These are phyloP conservation scores for Parazoanthus atlanticus DNA, from an alignment of 92 coral and sea anemone genomes.

Conservation along the genomic window DNA sequence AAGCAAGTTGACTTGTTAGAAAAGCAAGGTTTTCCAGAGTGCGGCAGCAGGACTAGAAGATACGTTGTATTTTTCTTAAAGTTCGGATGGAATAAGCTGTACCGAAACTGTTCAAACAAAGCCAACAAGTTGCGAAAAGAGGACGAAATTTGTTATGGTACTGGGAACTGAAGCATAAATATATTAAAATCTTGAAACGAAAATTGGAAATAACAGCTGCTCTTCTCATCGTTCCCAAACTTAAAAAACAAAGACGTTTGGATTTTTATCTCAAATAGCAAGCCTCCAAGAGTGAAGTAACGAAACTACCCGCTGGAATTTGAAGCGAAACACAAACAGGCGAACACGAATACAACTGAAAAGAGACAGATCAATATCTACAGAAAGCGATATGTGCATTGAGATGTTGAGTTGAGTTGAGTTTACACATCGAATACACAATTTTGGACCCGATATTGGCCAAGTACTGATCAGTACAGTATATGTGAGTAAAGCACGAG, in stretches of 20 bases:
- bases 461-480: neutral
- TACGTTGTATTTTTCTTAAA: neutral
- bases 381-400: neutral
- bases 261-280: neutral
- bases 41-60: neutral
- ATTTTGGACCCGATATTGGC: neutral
- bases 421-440: neutral
- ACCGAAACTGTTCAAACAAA: neutral
- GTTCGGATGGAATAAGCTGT: neutral
- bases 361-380: neutral
- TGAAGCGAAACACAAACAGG: neutral
- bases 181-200: neutral
- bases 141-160: neutral
- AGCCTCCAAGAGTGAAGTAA: neutral
- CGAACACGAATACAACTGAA: neutral
- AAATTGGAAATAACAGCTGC: constrained; percentile 1
- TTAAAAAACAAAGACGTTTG: neutral
- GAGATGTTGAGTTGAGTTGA: neutral
- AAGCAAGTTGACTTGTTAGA: neutral
- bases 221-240: neutral
- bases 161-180: constrained; percentile 4
- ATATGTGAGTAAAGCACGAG: neutral
- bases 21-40: neutral
- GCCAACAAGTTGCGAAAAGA: neutral
- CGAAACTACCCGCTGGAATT: neutral